Evolutionary conservation across 2,888 invertebrate species (phyloP), one percentile per base, ranked within the genome.

Genomic region (Drosophila falleni): DNA sequence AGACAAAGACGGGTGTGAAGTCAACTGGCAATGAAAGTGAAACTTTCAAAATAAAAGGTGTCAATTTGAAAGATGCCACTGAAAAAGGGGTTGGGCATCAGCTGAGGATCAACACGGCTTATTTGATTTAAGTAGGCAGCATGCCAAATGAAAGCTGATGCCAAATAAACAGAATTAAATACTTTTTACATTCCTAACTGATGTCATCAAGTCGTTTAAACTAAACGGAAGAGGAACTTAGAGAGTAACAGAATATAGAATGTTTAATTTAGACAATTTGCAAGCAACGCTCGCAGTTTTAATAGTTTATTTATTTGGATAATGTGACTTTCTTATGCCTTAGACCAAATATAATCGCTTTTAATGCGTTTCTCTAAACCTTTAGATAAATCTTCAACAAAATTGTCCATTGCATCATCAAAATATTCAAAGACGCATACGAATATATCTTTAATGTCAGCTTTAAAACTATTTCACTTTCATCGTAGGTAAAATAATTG

Each of bases 1-100:
- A 3, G 31, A 15, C 11, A 5, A 26, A 9, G 13, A 5, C 15
- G 9, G 23, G 37, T 29, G 26, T 4, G 15, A 15, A 56, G 51
- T 44, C 65, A 65, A 58, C 49, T 73, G 64, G 70, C 44, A 78
- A 84, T 74, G 86, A 86, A 86, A 87, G 86, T 87, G 88, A 87
- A 87, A 87, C 86, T 86, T 86, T 75, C 47, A 63, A 74, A 23
- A 19, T 1, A 23, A 83, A 81, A 87, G 86, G 83, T 87, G 86
- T 87, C 80, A 87, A 74, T 76, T 86, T 71, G 62, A 54, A 42
- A 83, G 81, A 78, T 63, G 71, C 71, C 78, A 78, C 65, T 55
- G 56, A 50, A 63, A 47, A 69, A 66, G 74, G 83, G 83, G 71
- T 75, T 73, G 68, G 82, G n/a, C n/a, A n/a, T n/a, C 63, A 53